Evolutionary conservation across 2,797 vertebrate species (phyloP).

Genomic region (Hippocampus kuda): DNA sequence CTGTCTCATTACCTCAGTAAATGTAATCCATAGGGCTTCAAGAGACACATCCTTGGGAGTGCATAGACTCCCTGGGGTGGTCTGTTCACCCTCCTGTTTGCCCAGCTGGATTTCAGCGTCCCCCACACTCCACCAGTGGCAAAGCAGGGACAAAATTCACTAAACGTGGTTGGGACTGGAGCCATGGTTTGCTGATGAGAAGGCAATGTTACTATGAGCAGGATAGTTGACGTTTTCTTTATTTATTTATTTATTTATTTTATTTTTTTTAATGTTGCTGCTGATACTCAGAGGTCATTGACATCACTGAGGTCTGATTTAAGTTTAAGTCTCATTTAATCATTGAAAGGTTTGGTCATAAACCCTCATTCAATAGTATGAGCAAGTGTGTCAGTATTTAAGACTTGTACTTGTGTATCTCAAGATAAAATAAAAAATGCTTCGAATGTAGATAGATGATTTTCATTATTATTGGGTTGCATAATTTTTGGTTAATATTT

Average conservation of each 20-base stretch:
- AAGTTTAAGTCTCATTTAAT: not conserved
- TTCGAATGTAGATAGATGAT: no score
- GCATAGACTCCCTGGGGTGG: conserved; percentile 24
- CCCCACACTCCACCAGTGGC: conserved; percentile 34
- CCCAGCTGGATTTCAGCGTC: conserved; percentile 42
- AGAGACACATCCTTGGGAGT: conserved; percentile 33
- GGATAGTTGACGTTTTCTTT: conserved; percentile 9
- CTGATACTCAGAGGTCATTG: not conserved
- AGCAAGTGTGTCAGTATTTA: not conserved
- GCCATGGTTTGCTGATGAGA: conserved; percentile 43
- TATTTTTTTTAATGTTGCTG: not conserved
- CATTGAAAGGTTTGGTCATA: not conserved
- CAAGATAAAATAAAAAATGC: no score
- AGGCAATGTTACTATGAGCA: conserved; percentile 31
- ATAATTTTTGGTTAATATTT: no score
- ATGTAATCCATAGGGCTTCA: conserved; percentile 45
- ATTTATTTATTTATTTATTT: no score
- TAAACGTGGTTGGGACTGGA: conserved; percentile 51
- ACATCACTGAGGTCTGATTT: not conserved
- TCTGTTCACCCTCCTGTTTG: conserved; percentile 29
- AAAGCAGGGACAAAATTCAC: conserved; percentile 50
- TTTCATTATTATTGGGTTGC: no score
- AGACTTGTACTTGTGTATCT: not conserved
- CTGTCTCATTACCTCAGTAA: conserved; percentile 57
- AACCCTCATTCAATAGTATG: not conserved